Percentiles rank a stretch among this genome's conserved stretches.
phyloP scores from a whole-genome alignment of 2,113 vertebrate species.

The Tor tambroides region DNA sequence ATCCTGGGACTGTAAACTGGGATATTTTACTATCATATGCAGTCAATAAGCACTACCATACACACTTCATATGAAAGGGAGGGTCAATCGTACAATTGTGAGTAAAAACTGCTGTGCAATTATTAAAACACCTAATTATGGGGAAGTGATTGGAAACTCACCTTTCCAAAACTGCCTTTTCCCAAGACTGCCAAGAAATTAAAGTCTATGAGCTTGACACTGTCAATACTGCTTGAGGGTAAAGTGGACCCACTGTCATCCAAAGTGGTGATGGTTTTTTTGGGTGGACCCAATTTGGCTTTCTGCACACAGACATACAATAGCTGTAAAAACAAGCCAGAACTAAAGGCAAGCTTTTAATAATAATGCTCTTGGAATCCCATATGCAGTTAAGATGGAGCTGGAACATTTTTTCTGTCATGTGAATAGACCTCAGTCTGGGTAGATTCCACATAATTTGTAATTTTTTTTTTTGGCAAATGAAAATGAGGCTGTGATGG shows the following conservation, averaged over 20 bases:
- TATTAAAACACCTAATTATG: neutral
- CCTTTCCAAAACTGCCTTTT: conserved; percentile 77
- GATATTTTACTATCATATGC: too few species aligned
- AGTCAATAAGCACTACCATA: neutral
- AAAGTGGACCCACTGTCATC: conserved; percentile 76
- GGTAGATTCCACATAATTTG: neutral
- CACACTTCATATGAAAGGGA: neutral
- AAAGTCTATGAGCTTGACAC: conserved; percentile 91
- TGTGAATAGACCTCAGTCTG: neutral
- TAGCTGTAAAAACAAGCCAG: neutral
- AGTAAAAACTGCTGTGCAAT: neutral
- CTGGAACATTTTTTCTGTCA: neutral
- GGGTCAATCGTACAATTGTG: too few species aligned
- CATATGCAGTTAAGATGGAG: neutral
- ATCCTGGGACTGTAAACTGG: neutral
- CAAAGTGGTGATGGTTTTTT: conserved; percentile 85
- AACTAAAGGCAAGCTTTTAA: neutral
- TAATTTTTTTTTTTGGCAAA: neutral
- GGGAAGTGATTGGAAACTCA: conserved; percentile 65
- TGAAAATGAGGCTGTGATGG: neutral
- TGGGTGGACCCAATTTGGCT: conserved; percentile 92
- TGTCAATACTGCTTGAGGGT: conserved; percentile 85
- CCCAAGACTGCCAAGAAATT: conserved; percentile 94
- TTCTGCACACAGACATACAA: conserved; percentile 78
- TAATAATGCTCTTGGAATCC: neutral